Base-by-base conservation (phyloP, 2,888 invertebrate genomes). In the Caenorhabditis sp. region DNA sequence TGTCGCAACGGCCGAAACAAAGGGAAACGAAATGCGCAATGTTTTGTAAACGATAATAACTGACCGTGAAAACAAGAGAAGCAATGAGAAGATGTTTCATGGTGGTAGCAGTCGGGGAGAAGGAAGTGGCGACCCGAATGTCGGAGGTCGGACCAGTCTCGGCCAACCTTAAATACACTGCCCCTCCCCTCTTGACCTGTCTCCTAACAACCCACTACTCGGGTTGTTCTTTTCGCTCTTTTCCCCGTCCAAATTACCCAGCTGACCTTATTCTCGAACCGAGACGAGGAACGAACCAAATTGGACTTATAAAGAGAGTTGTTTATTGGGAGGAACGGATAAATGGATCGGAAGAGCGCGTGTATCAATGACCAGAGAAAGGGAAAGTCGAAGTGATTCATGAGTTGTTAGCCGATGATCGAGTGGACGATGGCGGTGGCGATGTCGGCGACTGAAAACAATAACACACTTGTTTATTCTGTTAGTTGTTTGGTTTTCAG, bases 1-100 rank as follows among this genome's bases (percentile, higher is more conserved):
- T 46, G 43, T 55, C 24, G 11, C 30, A 5, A 20, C 13, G 7
- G 46, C 32, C 22, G 52, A 65, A 32, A 32, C 32, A 50, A 26
- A 39, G 37, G 41, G 35, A 37, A 50, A 30, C 30, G 32, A 37
- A 15, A 11, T 4, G 6, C 13, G 9, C 9, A 37, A 13, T 37
- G 52, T 15, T 35, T 53, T 22, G 11, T 13, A 22, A 22, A 24
- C 11, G 17, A 48, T 15, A 37, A 32, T 35, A 20, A 70, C 70
- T 70, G 58, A 70, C 70, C 70, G 35, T 27, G 22, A 61, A 52
- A 61, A 70, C 46, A 20, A 70, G 70, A 26, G 50, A 53, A 45
- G 53, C 70, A 59, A 59, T 46, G 15, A 70, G 32, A 46, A 53
- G 35, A 45, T 70, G 70, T 70, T 70, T 70, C 70, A 70, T 70